Evolutionary conservation across 2,797 vertebrate genomes (phyloP).

Genomic region (Labeo calbasu): DNA sequence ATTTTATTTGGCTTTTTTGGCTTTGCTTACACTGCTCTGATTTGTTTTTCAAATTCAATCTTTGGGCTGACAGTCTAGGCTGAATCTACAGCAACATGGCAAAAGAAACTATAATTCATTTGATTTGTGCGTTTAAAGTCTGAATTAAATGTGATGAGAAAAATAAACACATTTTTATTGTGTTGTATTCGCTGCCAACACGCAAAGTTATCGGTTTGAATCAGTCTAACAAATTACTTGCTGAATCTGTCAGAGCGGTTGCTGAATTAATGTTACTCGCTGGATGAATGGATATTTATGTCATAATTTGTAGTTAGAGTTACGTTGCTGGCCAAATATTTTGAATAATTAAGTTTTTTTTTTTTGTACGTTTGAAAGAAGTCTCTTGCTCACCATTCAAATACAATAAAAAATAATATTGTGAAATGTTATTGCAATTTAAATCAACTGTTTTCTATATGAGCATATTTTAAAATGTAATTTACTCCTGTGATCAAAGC

Average conservation of each 20-base stretch:
- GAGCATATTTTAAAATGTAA: too few relatives aligned
- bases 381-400: neutral
- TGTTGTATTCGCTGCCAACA: neutral
- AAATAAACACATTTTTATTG: neutral
- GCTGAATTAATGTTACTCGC: neutral
- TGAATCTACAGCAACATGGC: neutral
- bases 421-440: too few relatives aligned
- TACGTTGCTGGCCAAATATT: neutral
- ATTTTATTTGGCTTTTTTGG: conserved; percentile 4
- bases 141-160: conserved; percentile 4
- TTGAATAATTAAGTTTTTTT: neutral
- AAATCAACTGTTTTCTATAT: too few relatives aligned
- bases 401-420: too few relatives aligned
- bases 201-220: neutral
- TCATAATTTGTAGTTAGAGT: neutral
- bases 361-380: neutral
- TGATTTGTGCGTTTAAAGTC: neutral
- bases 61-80: neutral
- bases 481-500: too few relatives aligned
- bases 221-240: neutral
- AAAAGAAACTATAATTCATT: neutral
- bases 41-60: neutral
- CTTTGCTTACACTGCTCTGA: neutral
- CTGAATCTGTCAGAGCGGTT: neutral
- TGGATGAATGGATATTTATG: neutral